Conservation (phyloP, 2,113 vertebrate species). For the Copsychus sechellarum region DNA sequence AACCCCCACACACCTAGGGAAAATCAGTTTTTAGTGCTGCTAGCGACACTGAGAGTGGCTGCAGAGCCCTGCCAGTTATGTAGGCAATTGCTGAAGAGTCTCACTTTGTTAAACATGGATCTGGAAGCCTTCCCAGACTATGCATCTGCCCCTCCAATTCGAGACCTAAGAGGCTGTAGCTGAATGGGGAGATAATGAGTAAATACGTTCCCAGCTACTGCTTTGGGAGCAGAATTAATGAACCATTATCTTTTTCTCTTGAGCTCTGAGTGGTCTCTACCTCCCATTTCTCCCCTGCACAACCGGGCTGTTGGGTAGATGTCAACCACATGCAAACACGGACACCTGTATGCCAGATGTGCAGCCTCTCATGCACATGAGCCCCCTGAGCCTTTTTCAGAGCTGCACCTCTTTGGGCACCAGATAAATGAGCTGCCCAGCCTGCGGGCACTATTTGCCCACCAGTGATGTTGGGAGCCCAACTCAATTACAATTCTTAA, state of each 20-base stretch:
- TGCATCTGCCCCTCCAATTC: constrained; percentile 58
- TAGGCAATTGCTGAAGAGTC: constrained; percentile 25
- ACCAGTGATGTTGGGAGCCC: neutral
- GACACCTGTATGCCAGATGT: neutral
- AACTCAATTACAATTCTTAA: neutral
- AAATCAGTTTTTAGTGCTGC: neutral
- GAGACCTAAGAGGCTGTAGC: constrained; percentile 49
- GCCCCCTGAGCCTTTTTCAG: neutral
- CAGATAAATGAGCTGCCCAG: neutral
- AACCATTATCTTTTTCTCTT: constrained; percentile 5
- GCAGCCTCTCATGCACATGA: neutral
- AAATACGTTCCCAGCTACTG: constrained; percentile 38
- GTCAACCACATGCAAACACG: neutral
- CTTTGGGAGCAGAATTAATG: constrained; percentile 46
- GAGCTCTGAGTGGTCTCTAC: neutral
- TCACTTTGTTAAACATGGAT: constrained; percentile 26
- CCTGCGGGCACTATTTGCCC: neutral
- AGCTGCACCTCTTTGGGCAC: neutral
- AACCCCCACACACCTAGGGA: neutral
- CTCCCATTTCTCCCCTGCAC: neutral
- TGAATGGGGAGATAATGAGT: constrained; percentile 62
- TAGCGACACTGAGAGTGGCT: neutral
- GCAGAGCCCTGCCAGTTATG: constrained; percentile 7
- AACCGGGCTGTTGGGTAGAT: neutral
- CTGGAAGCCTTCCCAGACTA: constrained; percentile 60